These are phyloP conservation scores for Emydura subglobosa DNA, from an alignment of 2,113 vertebrate genomes.

Conservation along the genomic window DNA sequence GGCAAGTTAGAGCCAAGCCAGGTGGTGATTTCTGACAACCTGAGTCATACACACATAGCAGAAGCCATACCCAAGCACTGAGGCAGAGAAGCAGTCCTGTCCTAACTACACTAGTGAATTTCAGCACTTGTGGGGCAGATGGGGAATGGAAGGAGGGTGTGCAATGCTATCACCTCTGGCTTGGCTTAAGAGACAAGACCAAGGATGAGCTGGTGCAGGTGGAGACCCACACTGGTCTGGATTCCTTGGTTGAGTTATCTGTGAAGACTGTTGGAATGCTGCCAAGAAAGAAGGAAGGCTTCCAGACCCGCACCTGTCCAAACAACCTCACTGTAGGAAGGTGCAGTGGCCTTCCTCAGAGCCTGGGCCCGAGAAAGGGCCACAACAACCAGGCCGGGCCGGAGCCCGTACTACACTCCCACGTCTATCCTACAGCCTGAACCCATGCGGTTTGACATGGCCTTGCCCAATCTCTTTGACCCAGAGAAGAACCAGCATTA, in stretches of 20 bases:
- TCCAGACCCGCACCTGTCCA: not conserved
- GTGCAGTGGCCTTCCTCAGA: no score
- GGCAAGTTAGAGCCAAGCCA: not conserved
- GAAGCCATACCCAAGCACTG: not conserved
- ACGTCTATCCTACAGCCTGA: not conserved
- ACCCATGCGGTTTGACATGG: not conserved
- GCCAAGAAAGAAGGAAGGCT: not conserved
- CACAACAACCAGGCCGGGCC: no score
- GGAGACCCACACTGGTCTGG: not conserved
- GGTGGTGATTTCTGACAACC: not conserved
- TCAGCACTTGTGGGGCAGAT: not conserved
- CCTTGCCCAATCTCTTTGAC: not conserved
- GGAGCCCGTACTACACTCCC: no score
- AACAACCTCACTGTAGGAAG: not conserved
- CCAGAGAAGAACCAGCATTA: not conserved
- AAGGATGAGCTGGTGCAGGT: not conserved
- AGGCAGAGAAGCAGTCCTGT: not conserved
- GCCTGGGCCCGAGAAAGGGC: no score
- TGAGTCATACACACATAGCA: no score
- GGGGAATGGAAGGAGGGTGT: not conserved
- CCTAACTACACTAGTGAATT: not conserved
- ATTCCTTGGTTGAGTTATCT: not conserved
- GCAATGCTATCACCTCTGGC: not conserved
- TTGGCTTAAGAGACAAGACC: not conserved
- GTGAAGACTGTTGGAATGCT: not conserved